These are phyloP conservation scores for Phaetusa simplex DNA, from an alignment of 2,113 vertebrate genomes.

Conservation along the genomic window DNA sequence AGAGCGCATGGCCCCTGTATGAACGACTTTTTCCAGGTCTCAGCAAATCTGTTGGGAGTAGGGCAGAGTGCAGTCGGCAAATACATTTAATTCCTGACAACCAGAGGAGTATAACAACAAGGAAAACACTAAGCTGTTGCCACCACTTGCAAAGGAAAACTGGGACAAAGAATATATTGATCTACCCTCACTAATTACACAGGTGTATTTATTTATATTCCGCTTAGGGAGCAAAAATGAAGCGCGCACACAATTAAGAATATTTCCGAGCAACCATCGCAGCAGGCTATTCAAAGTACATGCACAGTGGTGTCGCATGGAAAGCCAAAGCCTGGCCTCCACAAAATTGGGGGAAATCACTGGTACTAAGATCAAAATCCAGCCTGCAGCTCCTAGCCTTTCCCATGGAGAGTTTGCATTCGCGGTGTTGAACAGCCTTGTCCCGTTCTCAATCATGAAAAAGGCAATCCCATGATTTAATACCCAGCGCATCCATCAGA, in stretches of 20 bases:
- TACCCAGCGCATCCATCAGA: neutral
- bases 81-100: neutral
- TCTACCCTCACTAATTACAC: neutral
- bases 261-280: neutral
- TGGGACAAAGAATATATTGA: neutral
- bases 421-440: fast-evolving
- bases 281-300: neutral
- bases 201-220: neutral
- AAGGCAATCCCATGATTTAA: neutral
- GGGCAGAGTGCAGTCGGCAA: neutral
- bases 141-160: neutral
- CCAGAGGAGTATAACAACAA: neutral
- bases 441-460: neutral
- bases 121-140: neutral
- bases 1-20: fast-evolving
- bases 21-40: neutral
- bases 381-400: neutral
- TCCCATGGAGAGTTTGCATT: fast-evolving
- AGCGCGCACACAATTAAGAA: neutral
- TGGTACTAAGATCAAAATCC: neutral
- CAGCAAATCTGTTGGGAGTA: neutral
- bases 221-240: neutral
- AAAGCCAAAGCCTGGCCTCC: neutral
- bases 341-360: neutral
- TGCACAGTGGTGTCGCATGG: neutral